Evolutionary conservation across 2,888 invertebrate species (phyloP), one percentile per base, ranked within the genome.

Genomic region (Hyles lineata): DNA sequence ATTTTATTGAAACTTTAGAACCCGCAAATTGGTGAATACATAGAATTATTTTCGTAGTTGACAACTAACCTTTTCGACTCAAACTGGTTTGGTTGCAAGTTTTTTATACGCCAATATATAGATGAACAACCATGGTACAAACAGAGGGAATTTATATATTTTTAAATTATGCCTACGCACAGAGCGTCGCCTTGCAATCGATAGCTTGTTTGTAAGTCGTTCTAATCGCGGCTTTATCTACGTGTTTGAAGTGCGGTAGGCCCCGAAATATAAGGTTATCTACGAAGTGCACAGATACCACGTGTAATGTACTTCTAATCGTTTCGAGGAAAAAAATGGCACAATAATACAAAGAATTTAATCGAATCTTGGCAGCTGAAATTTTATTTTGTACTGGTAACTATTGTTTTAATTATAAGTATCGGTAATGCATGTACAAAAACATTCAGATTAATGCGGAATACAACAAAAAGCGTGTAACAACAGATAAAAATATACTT

Each of bases 211-310:
- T 62, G 52, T 62, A 71, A 72, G 55, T 67, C 55, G 58, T 32
- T 52, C 61, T 73, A 62, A 73, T 62, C 55, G 25, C 50, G 11
- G 32, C 23, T 55, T 70, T 73, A 73, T 73, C 73, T 62, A 72
- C 25, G 55, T 52, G 71, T 70, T 76, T 21, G 29, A 60, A 60
- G 67, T 74, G 74, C 71, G 74, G 71, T 71, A 73, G 73, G 67
- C 73, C 71, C 55, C 63, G 79, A 80, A 78, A 77, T 77, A 74
- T 76, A 74, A 80, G 82, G 80, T 83, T 82, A 82, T 82, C 82
- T 76, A 69, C 73, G 60, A 74, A 70, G 77, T 82, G 83, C 82
- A 82, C 80, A 82, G 82, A 82, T 80, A 82, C 72, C 78, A 77
- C 80, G 79, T 74, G n/a, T 69, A 76, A 71, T 67, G 52, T 75